Base-by-base conservation (phyloP, 2,797 vertebrate genomes). In the Poeciliopsis paucimaculata region DNA sequence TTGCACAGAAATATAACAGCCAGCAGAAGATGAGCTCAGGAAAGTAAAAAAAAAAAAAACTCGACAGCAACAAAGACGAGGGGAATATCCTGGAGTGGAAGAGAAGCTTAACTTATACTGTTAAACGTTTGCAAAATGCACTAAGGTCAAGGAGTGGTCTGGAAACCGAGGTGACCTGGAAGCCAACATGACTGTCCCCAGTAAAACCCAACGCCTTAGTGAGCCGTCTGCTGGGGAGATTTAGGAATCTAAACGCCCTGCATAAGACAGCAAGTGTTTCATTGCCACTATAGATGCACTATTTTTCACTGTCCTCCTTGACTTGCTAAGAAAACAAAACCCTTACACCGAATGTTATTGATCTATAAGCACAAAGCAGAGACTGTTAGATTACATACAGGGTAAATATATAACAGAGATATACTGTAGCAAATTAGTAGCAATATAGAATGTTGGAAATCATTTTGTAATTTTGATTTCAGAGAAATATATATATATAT, bases 1-100 rank as follows among this genome's bases (percentile, higher is more conserved):
- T 99, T 11, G 97, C 97, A 9, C 98, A 99, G 94, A 97, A 92
- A 79, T 77, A 91, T 43, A 91, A 87, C 57, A 26, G 77, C 79
- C 93, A 89, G 76, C 84, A 92, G 57, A 91, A 83, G 41, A 78
- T 87, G 60, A 90, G 79, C 28, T 78, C 34, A 75, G 86, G 79
- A 47, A 95, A 95, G 85, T 95, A 95, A 75, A 78, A 39, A 43
- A 13, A 57, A 41, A 36, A 43, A 53, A 83, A 76, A 43, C 43
- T 39, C 64, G 71, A 45, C 4, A 55, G 6, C 11, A 41, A 23
- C 34, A 45, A 13, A 41, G 55, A 66, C 49, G 7, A 7, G 57
- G 39, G 43, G 39, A 72, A 78, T 28, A 75, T 75, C 5, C 62
- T n/a, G n/a, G 12, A 16, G 28, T 28, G 45, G 46, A 68, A 68